Percentiles rank a stretch among this genome's conserved stretches.
These are phyloP conservation scores for Scaeva pyrastri DNA, from an alignment of 2,888 invertebrate genomes.

Conservation along the genomic window DNA sequence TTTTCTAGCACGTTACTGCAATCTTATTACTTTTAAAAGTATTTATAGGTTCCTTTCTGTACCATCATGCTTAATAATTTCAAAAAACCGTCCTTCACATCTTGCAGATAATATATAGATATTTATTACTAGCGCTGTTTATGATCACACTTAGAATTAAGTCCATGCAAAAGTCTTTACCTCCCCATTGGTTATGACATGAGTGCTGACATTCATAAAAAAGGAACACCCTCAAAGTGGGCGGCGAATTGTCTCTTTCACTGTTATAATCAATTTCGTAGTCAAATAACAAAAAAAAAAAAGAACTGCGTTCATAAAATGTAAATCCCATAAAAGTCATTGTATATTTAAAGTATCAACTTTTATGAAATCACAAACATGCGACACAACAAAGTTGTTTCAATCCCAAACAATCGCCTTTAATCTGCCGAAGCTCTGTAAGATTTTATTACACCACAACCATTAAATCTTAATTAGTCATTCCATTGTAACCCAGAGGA, in stretches of 20 bases:
- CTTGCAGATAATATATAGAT: too few species aligned
- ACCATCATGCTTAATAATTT: too few species aligned
- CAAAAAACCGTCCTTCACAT: too few species aligned
- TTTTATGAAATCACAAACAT: constrained; percentile 30
- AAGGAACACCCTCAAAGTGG: constrained; percentile 35
- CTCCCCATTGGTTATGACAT: constrained; percentile 43
- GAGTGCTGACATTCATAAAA: constrained; percentile 20
- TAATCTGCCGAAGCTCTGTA: constrained; percentile 58
- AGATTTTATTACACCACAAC: constrained; percentile 58
- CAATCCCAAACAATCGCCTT: constrained; percentile 38
- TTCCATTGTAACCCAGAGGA: constrained; percentile 48
- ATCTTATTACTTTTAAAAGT: too few species aligned
- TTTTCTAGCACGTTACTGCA: too few species aligned
- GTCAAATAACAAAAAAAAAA: background rate
- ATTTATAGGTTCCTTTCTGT: too few species aligned
- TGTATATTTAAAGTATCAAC: constrained; percentile 19
- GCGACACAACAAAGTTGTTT: constrained; percentile 38
- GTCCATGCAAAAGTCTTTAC: constrained; percentile 51
- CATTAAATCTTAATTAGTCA: constrained; percentile 74
- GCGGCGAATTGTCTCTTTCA: constrained; percentile 20
- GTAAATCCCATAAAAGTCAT: constrained; percentile 30
- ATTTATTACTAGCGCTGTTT: background rate
- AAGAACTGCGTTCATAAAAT: constrained; percentile 16
- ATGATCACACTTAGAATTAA: constrained; percentile 8
- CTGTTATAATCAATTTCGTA: constrained; percentile 23